A percentile compares a stretch with the other conserved stretches of the same genome.
Conservation (phyloP, 2,113 vertebrate species). For the Rhizomys pruinosus region DNA sequence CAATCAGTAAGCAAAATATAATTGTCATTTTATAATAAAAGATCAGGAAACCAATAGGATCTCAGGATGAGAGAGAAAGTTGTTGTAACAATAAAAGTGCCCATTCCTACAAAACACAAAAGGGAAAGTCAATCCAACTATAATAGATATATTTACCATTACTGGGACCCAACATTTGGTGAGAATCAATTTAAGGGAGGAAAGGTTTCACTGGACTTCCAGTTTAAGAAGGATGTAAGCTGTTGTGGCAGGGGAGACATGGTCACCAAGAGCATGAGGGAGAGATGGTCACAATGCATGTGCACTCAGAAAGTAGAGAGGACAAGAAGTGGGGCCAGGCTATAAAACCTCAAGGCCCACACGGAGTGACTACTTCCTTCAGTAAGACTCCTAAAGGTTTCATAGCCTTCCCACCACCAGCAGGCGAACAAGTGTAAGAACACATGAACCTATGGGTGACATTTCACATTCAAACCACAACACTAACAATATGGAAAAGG, state of each 20-base stretch:
- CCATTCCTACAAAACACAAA: conserved; percentile 21
- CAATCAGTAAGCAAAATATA: conserved; percentile 4
- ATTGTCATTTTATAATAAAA: neutral
- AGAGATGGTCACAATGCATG: neutral
- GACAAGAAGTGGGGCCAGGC: neutral
- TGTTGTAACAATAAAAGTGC: conserved; percentile 32
- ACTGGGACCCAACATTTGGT: neutral
- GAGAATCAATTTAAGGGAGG: neutral
- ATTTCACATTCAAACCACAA: neutral
- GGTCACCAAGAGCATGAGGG: neutral
- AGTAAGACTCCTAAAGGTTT: neutral
- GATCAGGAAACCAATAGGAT: neutral
- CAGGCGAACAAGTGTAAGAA: too few relatives aligned
- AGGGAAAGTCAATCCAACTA: neutral
- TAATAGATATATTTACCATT: neutral
- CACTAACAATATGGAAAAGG: conserved; percentile 6
- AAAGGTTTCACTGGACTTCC: neutral
- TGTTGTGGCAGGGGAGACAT: neutral
- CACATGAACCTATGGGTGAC: neutral
- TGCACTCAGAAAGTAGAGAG: neutral
- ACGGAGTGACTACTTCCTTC: neutral
- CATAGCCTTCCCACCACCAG: neutral
- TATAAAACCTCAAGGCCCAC: neutral
- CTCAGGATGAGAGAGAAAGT: conserved; percentile 1
- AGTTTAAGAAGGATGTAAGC: neutral